Evolutionary conservation across 2,888 invertebrate species (phyloP).

Genomic region (Scaptodrosophila latifasciaeformis): DNA sequence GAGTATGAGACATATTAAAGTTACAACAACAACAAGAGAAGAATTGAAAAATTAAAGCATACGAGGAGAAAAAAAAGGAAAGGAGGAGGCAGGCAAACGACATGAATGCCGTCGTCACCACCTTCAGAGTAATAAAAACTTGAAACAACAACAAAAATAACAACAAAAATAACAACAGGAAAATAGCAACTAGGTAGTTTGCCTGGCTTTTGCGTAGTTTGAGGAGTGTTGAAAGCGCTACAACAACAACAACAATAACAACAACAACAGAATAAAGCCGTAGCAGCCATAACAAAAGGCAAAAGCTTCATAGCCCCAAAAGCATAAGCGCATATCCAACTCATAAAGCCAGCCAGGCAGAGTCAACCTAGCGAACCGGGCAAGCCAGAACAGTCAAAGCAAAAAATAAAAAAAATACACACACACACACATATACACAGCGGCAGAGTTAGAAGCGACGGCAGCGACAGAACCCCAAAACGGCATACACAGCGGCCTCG

Average conservation of each 20-base stretch:
- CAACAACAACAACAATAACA: slow-evolving; percentile 25
- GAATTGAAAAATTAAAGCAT: slow-evolving; percentile 25
- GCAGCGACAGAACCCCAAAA: background rate
- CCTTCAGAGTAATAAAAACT: slow-evolving; percentile 33
- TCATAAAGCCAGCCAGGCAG: no score
- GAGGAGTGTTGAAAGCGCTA: slow-evolving; percentile 41
- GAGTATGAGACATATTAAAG: slow-evolving; percentile 21
- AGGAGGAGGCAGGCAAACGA: slow-evolving; percentile 15
- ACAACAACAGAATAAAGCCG: slow-evolving; percentile 3
- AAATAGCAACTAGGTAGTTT: background rate
- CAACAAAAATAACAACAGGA: background rate
- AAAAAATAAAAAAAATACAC: no score
- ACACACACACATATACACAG: slow-evolving; percentile 8
- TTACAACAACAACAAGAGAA: slow-evolving; percentile 6
- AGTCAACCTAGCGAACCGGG: no score
- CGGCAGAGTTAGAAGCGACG: background rate
- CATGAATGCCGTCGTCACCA: slow-evolving; percentile 40
- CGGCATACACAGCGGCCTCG: background rate
- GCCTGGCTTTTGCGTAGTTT: no score
- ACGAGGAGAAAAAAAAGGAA: slow-evolving; percentile 24
- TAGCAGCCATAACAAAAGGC: slow-evolving; percentile 23
- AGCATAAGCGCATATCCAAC: no score
- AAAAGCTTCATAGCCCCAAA: no score
- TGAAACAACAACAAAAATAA: slow-evolving; percentile 8
- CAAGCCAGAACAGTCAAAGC: no score